Evolutionary conservation across 2,113 vertebrate genomes (phyloP).

Genomic region (Orycteropus afer): DNA sequence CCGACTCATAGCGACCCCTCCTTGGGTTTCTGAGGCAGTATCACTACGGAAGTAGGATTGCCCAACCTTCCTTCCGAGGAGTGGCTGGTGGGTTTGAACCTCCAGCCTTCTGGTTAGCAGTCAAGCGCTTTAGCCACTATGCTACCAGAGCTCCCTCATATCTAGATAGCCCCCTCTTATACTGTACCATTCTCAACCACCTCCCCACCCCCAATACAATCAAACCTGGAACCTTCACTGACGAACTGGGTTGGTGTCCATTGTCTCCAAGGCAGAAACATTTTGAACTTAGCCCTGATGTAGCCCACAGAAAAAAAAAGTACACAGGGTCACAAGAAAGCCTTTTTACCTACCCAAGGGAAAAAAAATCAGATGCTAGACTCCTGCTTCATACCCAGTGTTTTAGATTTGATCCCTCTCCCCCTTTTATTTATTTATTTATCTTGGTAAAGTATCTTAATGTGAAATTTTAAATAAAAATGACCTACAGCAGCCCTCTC

Average conservation of each 20-base stretch:
- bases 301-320: neutral
- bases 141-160: too few relatives aligned
- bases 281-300: slow-evolving; percentile 11
- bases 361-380: neutral
- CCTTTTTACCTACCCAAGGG: neutral
- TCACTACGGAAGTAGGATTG: too few relatives aligned
- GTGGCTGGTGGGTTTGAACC: too few relatives aligned
- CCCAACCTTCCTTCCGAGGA: too few relatives aligned
- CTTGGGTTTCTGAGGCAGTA: too few relatives aligned
- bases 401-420: neutral
- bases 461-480: slow-evolving; percentile 66
- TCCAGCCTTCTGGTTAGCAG: too few relatives aligned
- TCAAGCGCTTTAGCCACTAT: too few relatives aligned
- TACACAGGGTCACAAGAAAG: neutral
- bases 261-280: neutral
- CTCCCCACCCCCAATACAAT: neutral
- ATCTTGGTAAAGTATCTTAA: slow-evolving; percentile 15
- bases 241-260: neutral
- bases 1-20: too few relatives aligned
- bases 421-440: neutral
- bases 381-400: neutral
- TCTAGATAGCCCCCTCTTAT: neutral
- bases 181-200: neutral
- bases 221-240: neutral
- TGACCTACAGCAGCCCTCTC: neutral